Evolutionary conservation across 92 coral and sea anemone genomes (phyloP).

Genomic region (Nematostella vectensis): DNA sequence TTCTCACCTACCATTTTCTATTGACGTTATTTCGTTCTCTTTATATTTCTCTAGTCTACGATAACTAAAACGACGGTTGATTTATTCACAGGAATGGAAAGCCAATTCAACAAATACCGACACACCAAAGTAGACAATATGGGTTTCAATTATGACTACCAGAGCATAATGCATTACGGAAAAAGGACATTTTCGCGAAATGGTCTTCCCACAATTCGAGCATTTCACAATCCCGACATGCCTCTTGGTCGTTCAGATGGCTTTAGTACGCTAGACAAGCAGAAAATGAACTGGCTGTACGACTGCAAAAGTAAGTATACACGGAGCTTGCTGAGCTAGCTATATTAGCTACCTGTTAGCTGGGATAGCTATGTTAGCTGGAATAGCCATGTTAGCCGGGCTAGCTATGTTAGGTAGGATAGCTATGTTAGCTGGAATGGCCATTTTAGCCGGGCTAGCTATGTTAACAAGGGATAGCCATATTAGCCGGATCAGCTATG

Average conservation of each 20-base stretch:
- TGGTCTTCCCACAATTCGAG: slow-evolving; percentile 59
- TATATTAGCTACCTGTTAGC: no score
- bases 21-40: background rate
- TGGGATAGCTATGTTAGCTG: no score
- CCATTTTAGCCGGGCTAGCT: no score
- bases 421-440: no score
- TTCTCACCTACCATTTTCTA: background rate
- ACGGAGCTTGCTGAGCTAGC: background rate
- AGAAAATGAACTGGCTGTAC: slow-evolving; percentile 67
- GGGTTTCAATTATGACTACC: slow-evolving; percentile 70
- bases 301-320: slow-evolving; percentile 58
- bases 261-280: slow-evolving; percentile 64
- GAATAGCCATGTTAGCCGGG: no score
- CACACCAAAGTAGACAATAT: slow-evolving; percentile 67
- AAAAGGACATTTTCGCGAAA: slow-evolving; percentile 68
- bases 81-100: slow-evolving; percentile 56
- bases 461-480: no score
- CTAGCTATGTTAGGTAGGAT: no score
- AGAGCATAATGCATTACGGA: slow-evolving; percentile 86
- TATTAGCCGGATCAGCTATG: no score
- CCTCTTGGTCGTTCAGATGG: slow-evolving; percentile 68
- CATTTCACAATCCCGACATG: slow-evolving; percentile 54
- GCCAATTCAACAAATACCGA: slow-evolving; percentile 72
- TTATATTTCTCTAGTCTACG: background rate
- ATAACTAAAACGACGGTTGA: background rate